A percentile compares a stretch with the other conserved stretches of the same genome.
Conservation (phyloP, 2,797 vertebrate genomes). For the Onychomys torridus region DNA sequence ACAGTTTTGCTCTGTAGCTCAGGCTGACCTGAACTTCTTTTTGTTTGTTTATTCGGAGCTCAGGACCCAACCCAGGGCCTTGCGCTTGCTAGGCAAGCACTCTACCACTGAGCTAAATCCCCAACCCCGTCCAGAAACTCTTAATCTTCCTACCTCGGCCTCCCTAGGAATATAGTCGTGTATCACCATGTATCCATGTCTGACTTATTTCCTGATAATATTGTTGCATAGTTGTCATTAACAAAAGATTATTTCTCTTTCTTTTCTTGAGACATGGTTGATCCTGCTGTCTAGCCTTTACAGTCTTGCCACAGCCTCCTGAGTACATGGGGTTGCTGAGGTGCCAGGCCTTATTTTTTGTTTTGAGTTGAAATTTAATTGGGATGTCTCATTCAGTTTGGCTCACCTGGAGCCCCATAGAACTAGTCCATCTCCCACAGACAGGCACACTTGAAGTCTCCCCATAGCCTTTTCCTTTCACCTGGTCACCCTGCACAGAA, state of each 20-base stretch:
- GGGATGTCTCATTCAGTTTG: slow-evolving; percentile 18
- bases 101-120: too few species aligned
- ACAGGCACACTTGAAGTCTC: not conserved
- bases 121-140: not conserved
- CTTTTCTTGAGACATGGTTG: not conserved
- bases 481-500: slow-evolving; percentile 31
- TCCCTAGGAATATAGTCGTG: not conserved
- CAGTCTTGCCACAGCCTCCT: not conserved
- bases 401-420: not conserved
- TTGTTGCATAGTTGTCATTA: slow-evolving; percentile 47
- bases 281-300: not conserved
- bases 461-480: slow-evolving; percentile 37
- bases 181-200: not conserved
- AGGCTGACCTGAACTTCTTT: not conserved
- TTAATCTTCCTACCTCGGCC: not conserved
- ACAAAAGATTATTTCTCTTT: not conserved
- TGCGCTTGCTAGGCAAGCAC: too few species aligned
- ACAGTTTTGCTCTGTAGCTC: not conserved
- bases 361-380: slow-evolving; percentile 68
- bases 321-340: not conserved
- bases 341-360: slow-evolving; percentile 4
- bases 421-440: not conserved
- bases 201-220: slow-evolving; percentile 8
- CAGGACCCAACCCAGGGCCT: too few species aligned
- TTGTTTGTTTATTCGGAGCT: too few species aligned